Evolutionary conservation across 2,113 vertebrate species (phyloP).

Genomic region (Catharus bicknelli): DNA sequence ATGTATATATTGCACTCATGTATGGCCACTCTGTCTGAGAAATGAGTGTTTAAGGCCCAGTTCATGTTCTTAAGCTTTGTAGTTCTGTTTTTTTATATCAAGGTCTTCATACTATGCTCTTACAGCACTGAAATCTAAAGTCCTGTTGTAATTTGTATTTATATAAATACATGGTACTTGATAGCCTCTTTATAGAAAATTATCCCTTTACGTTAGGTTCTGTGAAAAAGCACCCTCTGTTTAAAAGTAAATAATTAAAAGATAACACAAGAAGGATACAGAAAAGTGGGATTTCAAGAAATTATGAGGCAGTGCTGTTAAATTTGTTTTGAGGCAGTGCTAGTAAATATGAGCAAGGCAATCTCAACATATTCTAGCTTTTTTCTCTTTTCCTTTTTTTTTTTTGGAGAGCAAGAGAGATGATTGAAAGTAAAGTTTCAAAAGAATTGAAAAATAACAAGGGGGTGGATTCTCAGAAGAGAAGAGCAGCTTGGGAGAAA

Average conservation of each 20-base stretch:
- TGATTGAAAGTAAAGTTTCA: neutral
- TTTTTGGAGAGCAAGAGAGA: neutral
- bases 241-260: neutral
- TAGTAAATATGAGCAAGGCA: neutral
- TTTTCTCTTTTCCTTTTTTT: neutral
- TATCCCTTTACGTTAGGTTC: neutral
- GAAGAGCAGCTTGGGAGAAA: conserved; percentile 14
- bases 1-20: neutral
- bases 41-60: neutral
- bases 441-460: neutral
- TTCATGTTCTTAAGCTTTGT: neutral
- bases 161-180: neutral
- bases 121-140: neutral
- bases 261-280: neutral
- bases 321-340: neutral
- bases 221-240: neutral
- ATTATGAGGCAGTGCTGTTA: neutral
- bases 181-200: neutral
- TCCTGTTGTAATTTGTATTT: neutral
- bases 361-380: neutral
- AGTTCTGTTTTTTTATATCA: neutral
- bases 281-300: neutral
- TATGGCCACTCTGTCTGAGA: neutral
- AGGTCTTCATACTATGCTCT: neutral
- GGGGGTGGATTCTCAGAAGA: conserved; percentile 5